phyloP scores from a whole-genome alignment of 1,140 invertebrate genomes.

The Phocides pigmalion region DNA sequence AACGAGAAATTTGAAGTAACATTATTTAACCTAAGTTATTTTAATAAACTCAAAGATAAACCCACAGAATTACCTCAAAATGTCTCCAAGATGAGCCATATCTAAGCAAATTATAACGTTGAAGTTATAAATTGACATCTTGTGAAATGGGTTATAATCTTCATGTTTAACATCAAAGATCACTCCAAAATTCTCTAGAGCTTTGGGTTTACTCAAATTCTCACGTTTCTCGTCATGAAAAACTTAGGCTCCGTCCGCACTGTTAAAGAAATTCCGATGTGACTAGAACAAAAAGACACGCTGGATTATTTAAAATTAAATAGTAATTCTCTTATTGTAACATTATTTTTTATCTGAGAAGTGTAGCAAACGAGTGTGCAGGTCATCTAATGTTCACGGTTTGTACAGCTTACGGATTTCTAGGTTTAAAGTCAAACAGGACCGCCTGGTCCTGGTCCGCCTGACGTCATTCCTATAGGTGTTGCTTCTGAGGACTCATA shows the following conservation, averaged over 20 bases:
- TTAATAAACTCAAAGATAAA: conserved; percentile 6
- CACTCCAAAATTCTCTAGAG: conserved; percentile 3
- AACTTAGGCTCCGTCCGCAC: neutral
- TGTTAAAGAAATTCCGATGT: too few relatives aligned
- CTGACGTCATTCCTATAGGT: too few relatives aligned
- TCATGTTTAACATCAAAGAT: conserved; percentile 22
- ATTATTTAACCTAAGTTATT: conserved; percentile 6
- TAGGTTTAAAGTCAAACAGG: too few relatives aligned
- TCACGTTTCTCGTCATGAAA: conserved; percentile 6
- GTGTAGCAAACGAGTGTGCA: too few relatives aligned
- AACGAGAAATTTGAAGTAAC: neutral
- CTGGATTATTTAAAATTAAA: too few relatives aligned
- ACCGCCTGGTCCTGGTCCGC: too few relatives aligned
- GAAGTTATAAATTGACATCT: conserved; percentile 22
- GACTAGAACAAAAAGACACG: too few relatives aligned
- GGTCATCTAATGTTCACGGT: too few relatives aligned
- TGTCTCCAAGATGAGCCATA: neutral
- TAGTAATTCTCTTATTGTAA: too few relatives aligned
- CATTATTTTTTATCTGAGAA: too few relatives aligned
- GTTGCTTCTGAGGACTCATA: too few relatives aligned
- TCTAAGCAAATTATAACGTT: conserved; percentile 8
- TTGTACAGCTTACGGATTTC: too few relatives aligned
- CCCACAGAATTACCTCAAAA: neutral
- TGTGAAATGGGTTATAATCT: conserved; percentile 18
- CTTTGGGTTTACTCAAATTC: neutral